These are phyloP conservation scores for Apodemia zela DNA, from an alignment of 2,888 invertebrate genomes.

Conservation along the genomic window DNA sequence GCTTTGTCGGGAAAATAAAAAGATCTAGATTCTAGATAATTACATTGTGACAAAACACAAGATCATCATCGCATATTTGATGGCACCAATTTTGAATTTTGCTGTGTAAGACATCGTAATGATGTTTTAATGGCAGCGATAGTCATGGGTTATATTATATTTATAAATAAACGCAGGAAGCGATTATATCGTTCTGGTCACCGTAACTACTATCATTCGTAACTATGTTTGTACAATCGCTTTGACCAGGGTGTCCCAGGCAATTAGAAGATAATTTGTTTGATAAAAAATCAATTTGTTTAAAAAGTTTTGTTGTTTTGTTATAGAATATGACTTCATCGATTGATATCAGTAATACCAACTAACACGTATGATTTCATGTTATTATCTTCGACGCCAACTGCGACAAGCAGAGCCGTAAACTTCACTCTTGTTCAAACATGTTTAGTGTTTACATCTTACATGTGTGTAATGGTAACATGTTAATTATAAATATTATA, in stretches of 20 bases:
- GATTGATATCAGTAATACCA: background rate
- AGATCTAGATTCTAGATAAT: too few relatives aligned
- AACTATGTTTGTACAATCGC: constrained; percentile 2
- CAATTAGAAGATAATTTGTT: constrained; percentile 10
- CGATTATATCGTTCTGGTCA: constrained; percentile 28
- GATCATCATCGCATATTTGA: constrained; percentile 8
- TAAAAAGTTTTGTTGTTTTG: background rate
- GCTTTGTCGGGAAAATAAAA: too few relatives aligned
- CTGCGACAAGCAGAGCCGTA: too few relatives aligned
- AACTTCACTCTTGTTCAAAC: too few relatives aligned
- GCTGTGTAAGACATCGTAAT: constrained; percentile 16
- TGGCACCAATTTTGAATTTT: constrained; percentile 16
- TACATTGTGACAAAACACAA: background rate
- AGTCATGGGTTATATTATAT: constrained; percentile 13
- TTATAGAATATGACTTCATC: background rate
- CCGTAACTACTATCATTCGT: constrained; percentile 20
- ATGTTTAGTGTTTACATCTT: too few relatives aligned
- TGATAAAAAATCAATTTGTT: background rate
- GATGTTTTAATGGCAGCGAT: constrained; percentile 18
- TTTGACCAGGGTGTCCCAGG: background rate
- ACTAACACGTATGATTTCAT: background rate
- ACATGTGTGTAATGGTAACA: too few relatives aligned
- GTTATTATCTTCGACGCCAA: background rate
- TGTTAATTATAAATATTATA: too few relatives aligned
- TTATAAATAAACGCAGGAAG: constrained; percentile 29